Evolutionary conservation across 2,888 invertebrate genomes (phyloP), one percentile per base, ranked within the genome.

Genomic region (Phaonia tiefii): DNA sequence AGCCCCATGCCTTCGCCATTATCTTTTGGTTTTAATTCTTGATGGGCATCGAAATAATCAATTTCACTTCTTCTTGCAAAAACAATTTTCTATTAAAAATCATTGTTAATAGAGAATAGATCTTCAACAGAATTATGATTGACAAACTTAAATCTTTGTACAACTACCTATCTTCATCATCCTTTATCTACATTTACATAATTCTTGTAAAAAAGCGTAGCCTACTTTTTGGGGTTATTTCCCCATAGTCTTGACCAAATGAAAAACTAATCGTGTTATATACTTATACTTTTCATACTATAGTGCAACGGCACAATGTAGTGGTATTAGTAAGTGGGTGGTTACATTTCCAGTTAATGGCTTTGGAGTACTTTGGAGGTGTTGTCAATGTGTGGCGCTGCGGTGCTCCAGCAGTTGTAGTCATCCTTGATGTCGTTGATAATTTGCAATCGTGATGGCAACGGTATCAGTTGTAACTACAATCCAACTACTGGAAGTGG

Each of bases 191-290:
- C n/a, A n/a, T n/a, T n/a, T n/a, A n/a, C n/a, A n/a, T n/a, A n/a
- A n/a, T n/a, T n/a, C n/a, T n/a, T n/a, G n/a, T n/a, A n/a, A n/a
- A n/a, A n/a, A n/a, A n/a, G n/a, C n/a, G n/a, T n/a, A n/a, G n/a
- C n/a, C n/a, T n/a, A n/a, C n/a, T n/a, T n/a, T 22, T 54, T 11
- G 22, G 54, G 54, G 22, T 22, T 54, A 13, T 54, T 54, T 54
- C 54, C 25, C 54, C 54, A 3, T 54, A 31, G 31, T 31, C 25
- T 54, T 8, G 25, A 54, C 54, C 54, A 54, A 54, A 54, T 54
- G 54, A 22, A 22, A 54, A 54, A 25, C 54, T 54, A 11, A 54
- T 54, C 54, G 1, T 54, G 54, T 54, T 54, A 25, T 54, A 54
- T 22, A 54, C 44, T 10, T 44, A 7, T 54, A 13, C 13, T 54